phyloP scores from a whole-genome alignment of 2,888 invertebrate genomes.

The Beris chalybata region DNA sequence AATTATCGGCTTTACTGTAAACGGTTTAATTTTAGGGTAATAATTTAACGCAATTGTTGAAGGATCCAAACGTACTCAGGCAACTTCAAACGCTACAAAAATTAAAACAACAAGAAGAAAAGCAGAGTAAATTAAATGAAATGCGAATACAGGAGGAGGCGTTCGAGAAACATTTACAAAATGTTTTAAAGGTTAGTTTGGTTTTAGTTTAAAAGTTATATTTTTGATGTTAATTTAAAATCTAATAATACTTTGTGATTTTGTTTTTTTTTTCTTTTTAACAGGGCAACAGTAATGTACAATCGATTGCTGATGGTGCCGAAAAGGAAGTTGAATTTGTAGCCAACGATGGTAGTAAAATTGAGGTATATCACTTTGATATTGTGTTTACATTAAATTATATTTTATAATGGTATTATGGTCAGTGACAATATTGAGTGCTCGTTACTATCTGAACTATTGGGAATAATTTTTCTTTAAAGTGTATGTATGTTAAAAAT shows the following conservation, averaged over 20 bases:
- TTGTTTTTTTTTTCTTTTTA: neutral
- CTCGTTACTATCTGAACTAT: no score
- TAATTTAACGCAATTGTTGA: conserved; percentile 59
- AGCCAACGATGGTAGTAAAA: conserved; percentile 60
- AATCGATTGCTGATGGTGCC: conserved; percentile 56
- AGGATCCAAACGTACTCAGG: conserved; percentile 85
- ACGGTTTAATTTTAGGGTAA: conserved; percentile 47
- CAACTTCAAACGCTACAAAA: conserved; percentile 81
- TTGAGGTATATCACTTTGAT: conserved; percentile 49
- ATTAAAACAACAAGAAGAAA: conserved; percentile 64
- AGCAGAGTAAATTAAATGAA: conserved; percentile 67
- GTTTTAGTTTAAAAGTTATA: neutral
- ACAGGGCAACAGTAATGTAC: conserved; percentile 48
- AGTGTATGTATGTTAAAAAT: no score
- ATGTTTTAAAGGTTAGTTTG: conserved; percentile 68
- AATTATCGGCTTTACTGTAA: neutral
- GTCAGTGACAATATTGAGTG: no score
- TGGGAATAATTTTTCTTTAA: neutral
- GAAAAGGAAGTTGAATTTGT: conserved; percentile 71
- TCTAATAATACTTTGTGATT: neutral
- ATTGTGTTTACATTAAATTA: neutral
- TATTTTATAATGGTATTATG: no score
- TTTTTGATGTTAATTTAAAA: neutral
- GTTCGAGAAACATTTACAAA: conserved; percentile 74
- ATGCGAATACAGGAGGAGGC: conserved; percentile 75